These are phyloP conservation scores for Apodemus speciosus DNA, from an alignment of 2,113 vertebrate genomes.

Conservation along the genomic window DNA sequence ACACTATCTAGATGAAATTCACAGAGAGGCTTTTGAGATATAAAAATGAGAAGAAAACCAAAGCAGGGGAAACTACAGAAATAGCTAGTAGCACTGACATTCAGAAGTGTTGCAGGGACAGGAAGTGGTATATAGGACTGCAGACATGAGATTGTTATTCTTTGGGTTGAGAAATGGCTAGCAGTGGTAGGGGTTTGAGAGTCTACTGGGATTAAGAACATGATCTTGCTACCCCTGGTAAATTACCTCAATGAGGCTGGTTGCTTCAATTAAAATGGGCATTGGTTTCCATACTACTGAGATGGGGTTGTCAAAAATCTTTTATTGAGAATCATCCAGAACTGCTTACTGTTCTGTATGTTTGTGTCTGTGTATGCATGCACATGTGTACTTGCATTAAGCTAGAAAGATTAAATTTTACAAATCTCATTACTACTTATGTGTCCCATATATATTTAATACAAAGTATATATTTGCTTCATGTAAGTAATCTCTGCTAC, in stretches of 20 bases:
- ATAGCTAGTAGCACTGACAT: neutral
- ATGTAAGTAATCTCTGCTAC: neutral
- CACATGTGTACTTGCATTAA: too few species aligned
- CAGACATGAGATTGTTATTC: neutral
- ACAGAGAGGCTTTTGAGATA: neutral
- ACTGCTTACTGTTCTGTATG: neutral
- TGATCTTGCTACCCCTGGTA: neutral
- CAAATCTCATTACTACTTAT: neutral
- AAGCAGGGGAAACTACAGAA: neutral
- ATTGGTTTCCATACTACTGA: neutral
- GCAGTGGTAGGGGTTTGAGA: neutral
- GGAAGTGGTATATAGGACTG: neutral
- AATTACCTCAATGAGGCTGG: neutral
- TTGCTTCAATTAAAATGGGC: neutral
- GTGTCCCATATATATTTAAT: neutral
- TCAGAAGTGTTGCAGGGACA: conserved; percentile 26
- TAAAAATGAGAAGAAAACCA: neutral
- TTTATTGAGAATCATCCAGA: neutral
- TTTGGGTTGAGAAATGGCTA: neutral
- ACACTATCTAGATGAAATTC: neutral
- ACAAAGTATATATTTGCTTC: conserved; percentile 25
- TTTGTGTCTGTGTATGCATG: neutral
- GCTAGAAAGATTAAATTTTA: conserved; percentile 3
- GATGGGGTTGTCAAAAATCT: neutral
- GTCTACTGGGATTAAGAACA: neutral